Evolutionary conservation across 2,888 invertebrate genomes (phyloP).

Genomic region (Encarsia formosa): DNA sequence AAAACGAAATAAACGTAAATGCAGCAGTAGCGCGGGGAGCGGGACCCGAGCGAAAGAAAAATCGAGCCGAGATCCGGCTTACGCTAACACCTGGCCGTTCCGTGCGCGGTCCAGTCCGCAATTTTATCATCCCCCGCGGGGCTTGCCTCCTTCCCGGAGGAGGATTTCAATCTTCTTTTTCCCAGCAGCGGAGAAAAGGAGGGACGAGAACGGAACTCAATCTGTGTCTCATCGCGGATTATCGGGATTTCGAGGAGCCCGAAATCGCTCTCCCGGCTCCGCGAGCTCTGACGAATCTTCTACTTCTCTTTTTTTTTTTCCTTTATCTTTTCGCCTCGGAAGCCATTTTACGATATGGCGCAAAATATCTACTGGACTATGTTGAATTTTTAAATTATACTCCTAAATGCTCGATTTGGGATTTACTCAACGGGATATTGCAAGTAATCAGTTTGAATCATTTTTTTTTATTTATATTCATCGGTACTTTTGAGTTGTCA

Average conservation of each 20-base stretch:
- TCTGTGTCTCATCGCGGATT: slow-evolving; percentile 50
- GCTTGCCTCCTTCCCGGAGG: slow-evolving; percentile 31
- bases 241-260: slow-evolving; percentile 45
- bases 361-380: no score
- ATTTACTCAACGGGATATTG: no score
- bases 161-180: slow-evolving; percentile 49
- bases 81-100: slow-evolving; percentile 43
- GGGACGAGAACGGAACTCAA: slow-evolving; percentile 40
- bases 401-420: no score
- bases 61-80: slow-evolving; percentile 40
- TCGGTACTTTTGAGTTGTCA: no score
- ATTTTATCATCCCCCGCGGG: slow-evolving; percentile 44
- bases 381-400: no score
- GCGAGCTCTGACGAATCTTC: neutral
- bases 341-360: no score
- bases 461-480: no score
- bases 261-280: slow-evolving; percentile 17
- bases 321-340: neutral
- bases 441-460: no score
- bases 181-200: slow-evolving; percentile 26
- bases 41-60: neutral
- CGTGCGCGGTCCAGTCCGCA: slow-evolving; percentile 37
- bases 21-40: neutral
- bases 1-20: neutral
- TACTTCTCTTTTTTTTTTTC: neutral